A percentile compares a stretch with the other conserved stretches of the same genome.
These are phyloP conservation scores for Spodoptera litura DNA, from an alignment of 1,140 invertebrate species.

Conservation along the genomic window DNA sequence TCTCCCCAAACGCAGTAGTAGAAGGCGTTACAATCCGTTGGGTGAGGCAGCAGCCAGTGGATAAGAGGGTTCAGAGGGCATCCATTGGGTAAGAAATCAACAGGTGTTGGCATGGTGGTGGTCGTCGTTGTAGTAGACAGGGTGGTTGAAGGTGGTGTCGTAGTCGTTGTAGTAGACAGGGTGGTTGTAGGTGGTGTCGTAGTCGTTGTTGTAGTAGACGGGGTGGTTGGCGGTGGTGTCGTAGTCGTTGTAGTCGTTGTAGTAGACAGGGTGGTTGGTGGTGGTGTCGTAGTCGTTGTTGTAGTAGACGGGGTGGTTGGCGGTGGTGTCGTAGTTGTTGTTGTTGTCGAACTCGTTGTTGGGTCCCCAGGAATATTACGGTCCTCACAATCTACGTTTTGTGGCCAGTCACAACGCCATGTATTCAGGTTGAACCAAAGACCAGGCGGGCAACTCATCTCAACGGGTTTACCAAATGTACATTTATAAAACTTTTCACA, in stretches of 20 bases:
- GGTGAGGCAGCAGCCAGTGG: constrained; percentile 82
- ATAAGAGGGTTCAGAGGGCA: constrained; percentile 70
- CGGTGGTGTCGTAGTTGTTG: too few relatives aligned
- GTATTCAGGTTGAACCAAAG: constrained; percentile 86
- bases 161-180: too few relatives aligned
- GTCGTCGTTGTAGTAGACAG: neutral
- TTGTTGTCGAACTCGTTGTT: too few relatives aligned
- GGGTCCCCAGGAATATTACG: constrained; percentile 60
- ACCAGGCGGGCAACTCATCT: constrained; percentile 82
- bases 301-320: too few relatives aligned
- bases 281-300: neutral
- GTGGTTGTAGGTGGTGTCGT: too few relatives aligned
- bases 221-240: too few relatives aligned
- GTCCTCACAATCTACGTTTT: constrained; percentile 80
- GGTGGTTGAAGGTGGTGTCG: neutral
- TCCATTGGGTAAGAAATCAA: constrained; percentile 67
- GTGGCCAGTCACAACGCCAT: constrained; percentile 86
- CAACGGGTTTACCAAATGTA: constrained; percentile 77
- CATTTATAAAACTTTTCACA: constrained; percentile 88
- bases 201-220: too few relatives aligned
- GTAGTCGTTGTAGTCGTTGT: too few relatives aligned
- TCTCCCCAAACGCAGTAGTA: constrained; percentile 87
- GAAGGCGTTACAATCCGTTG: constrained; percentile 86
- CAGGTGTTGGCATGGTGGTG: constrained; percentile 10
- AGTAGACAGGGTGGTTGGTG: neutral